Conservation (phyloP, 2,113 vertebrate species). For the Ochotona curzoniae region DNA sequence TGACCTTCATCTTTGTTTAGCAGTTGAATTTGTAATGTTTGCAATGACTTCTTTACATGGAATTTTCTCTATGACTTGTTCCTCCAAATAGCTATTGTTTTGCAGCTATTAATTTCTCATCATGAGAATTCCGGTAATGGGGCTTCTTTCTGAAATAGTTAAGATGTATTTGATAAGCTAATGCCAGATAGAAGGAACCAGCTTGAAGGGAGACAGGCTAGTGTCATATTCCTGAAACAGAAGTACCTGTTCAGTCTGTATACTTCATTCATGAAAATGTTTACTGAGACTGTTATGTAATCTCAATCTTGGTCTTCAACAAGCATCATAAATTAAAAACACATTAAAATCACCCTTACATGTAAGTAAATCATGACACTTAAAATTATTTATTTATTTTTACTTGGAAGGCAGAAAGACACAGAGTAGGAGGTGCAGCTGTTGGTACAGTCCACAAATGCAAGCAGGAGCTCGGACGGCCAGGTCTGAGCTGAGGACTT, state of each 20-base stretch:
- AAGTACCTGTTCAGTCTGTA: not conserved
- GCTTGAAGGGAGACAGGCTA: not conserved
- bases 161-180: not conserved
- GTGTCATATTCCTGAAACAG: conserved; percentile 11
- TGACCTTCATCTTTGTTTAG: not conserved
- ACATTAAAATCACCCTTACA: not conserved
- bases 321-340: not conserved
- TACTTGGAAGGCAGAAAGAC: no score
- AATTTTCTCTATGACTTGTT: not conserved
- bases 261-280: not conserved
- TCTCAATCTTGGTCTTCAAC: not conserved
- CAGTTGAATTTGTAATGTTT: not conserved
- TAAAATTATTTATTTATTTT: not conserved
- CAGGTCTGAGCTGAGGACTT: no score
- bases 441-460: no score
- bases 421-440: no score
- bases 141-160: not conserved
- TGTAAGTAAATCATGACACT: not conserved
- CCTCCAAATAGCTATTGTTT: conserved; percentile 7
- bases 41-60: not conserved
- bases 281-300: not conserved
- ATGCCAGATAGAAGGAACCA: not conserved
- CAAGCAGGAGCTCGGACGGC: no score
- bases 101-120: not conserved
- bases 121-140: not conserved